Conservation (phyloP, 2,888 invertebrate genomes). For the Campaea margaritaria region DNA sequence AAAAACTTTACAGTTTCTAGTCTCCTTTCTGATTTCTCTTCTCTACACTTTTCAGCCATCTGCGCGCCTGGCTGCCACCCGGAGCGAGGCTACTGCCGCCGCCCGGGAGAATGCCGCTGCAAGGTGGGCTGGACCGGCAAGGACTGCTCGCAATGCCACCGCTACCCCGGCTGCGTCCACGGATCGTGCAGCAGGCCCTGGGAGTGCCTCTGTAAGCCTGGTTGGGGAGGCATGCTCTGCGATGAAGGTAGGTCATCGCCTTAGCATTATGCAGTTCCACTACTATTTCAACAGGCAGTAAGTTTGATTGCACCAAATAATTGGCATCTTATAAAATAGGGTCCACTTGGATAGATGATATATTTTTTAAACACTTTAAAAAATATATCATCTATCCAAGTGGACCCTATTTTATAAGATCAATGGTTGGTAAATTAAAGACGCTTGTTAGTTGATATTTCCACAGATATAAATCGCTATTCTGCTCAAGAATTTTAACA, state of each 20-base stretch:
- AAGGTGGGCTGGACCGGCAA: conserved; percentile 95
- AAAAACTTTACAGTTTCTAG: background rate
- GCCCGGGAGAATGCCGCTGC: conserved; percentile 88
- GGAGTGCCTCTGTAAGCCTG: conserved; percentile 95
- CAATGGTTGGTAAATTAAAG: no score
- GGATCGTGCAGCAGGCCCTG: conserved; percentile 94
- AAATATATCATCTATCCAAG: no score
- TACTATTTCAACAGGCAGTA: no score
- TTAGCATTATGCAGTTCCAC: no score
- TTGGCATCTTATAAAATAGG: no score
- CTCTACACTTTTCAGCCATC: conserved; percentile 86
- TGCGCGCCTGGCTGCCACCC: conserved; percentile 93
- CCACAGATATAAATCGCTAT: no score
- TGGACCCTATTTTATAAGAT: no score
- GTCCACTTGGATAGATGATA: no score
- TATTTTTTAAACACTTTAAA: no score
- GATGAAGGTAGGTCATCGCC: conserved; percentile 89
- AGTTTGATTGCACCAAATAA: no score
- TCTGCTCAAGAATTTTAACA: no score
- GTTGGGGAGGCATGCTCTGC: conserved; percentile 96
- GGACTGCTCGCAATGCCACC: conserved; percentile 90
- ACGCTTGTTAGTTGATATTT: background rate
- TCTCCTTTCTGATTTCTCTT: conserved; percentile 1
- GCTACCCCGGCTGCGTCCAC: conserved; percentile 95
- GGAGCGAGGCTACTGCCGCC: conserved; percentile 93